Evolutionary conservation across 1,140 invertebrate species (phyloP).

Genomic region (Papilio helenus): DNA sequence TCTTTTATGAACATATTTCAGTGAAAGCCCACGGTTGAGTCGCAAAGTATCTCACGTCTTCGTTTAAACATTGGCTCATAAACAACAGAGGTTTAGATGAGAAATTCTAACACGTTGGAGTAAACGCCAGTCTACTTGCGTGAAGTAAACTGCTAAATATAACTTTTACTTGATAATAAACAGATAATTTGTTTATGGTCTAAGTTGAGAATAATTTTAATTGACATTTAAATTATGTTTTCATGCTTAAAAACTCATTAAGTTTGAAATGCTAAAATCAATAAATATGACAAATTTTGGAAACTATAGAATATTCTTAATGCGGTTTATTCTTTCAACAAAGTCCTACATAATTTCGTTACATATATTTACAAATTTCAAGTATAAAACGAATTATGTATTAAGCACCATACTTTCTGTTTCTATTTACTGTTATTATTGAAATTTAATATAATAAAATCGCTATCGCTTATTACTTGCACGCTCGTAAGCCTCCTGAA

Average conservation of each 20-base stretch:
- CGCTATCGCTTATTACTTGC: not conserved
- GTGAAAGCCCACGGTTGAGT: not conserved
- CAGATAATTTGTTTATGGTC: not conserved
- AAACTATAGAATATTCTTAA: too few relatives aligned
- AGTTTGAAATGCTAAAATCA: too few relatives aligned
- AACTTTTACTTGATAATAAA: not conserved
- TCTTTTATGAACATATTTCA: too few relatives aligned
- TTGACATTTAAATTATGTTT: too few relatives aligned
- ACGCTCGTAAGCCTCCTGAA: not conserved
- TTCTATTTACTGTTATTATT: too few relatives aligned
- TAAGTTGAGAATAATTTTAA: not conserved
- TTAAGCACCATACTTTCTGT: too few relatives aligned
- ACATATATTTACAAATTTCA: too few relatives aligned
- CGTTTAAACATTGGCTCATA: conserved; percentile 4
- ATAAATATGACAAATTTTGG: too few relatives aligned
- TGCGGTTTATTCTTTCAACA: too few relatives aligned
- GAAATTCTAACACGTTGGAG: not conserved
- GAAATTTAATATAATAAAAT: not conserved
- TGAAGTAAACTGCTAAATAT: not conserved
- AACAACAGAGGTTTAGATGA: not conserved
- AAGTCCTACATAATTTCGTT: too few relatives aligned
- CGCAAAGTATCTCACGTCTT: not conserved
- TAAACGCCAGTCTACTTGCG: not conserved
- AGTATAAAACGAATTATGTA: too few relatives aligned
- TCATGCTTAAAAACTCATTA: too few relatives aligned